These are phyloP conservation scores for Muntiacus reevesi DNA, from an alignment of 2,113 vertebrate species.

Conservation along the genomic window DNA sequence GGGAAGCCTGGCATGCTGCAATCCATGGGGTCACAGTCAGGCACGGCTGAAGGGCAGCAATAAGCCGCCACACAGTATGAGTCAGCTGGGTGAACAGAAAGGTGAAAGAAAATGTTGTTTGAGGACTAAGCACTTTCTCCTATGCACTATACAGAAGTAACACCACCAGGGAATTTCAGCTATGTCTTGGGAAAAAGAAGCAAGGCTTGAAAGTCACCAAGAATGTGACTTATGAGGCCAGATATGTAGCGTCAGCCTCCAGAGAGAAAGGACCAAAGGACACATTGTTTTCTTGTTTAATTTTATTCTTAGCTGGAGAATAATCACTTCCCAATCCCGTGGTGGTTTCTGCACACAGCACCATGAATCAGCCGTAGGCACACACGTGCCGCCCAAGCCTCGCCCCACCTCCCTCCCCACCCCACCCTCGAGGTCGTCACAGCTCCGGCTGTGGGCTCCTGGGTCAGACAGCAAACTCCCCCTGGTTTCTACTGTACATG, in stretches of 20 bases:
- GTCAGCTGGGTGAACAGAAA: background rate
- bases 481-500: background rate
- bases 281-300: background rate
- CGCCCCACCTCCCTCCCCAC: no score
- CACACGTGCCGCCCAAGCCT: background rate
- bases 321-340: background rate
- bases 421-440: background rate
- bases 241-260: background rate
- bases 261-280: background rate
- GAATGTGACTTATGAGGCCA: background rate
- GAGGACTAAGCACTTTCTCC: background rate
- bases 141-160: background rate
- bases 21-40: background rate
- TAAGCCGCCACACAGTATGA: background rate
- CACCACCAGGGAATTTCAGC: background rate
- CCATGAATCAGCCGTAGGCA: background rate
- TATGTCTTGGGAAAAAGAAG: background rate
- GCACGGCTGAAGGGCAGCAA: rapidly evolving
- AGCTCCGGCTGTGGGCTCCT: background rate
- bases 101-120: background rate
- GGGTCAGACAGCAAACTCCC: background rate
- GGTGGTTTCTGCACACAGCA: background rate
- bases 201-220: background rate
- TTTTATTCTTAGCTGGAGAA: background rate
- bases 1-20: background rate